Evolutionary conservation across 2,888 invertebrate genomes (phyloP).

Genomic region (Drosophila koepferae): DNA sequence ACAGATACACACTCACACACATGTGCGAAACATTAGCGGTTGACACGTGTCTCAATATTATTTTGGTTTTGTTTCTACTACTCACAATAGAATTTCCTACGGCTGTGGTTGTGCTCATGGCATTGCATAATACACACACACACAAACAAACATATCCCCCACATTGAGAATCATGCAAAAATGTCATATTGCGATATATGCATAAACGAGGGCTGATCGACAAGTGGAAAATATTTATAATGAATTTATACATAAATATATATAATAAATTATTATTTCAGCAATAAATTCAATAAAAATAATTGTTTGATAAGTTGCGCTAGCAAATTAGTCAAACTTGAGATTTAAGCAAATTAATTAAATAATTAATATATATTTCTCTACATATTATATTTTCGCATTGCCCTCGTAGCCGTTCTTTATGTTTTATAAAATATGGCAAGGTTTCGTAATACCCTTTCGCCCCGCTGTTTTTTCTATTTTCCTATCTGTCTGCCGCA

Average conservation of each 20-base stretch:
- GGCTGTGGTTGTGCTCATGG: slow-evolving; percentile 27
- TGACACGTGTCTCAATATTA: slow-evolving; percentile 41
- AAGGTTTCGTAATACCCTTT: slow-evolving; percentile 28
- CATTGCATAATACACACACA: slow-evolving; percentile 47
- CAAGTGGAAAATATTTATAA: neutral
- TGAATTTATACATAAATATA: neutral
- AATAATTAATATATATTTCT: neutral
- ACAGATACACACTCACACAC: neutral
- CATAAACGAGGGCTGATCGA: slow-evolving; percentile 24
- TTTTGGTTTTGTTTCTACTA: slow-evolving; percentile 15
- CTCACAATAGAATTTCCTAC: slow-evolving; percentile 10
- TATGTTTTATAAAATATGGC: slow-evolving; percentile 29
- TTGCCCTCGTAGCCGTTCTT: slow-evolving; percentile 33
- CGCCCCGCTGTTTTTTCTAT: neutral
- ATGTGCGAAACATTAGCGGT: slow-evolving; percentile 12
- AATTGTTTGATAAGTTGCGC: no score
- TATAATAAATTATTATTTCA: no score
- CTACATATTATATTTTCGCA: neutral
- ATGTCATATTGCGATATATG: slow-evolving; percentile 29
- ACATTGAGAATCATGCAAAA: slow-evolving; percentile 45
- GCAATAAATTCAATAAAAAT: no score
- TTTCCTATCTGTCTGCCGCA: slow-evolving; percentile 33
- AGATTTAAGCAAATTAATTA: no score
- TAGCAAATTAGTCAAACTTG: no score
- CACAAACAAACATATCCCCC: neutral